Conservation (phyloP, 2,797 vertebrate species). For the Phrynocephalus guinanensis region DNA sequence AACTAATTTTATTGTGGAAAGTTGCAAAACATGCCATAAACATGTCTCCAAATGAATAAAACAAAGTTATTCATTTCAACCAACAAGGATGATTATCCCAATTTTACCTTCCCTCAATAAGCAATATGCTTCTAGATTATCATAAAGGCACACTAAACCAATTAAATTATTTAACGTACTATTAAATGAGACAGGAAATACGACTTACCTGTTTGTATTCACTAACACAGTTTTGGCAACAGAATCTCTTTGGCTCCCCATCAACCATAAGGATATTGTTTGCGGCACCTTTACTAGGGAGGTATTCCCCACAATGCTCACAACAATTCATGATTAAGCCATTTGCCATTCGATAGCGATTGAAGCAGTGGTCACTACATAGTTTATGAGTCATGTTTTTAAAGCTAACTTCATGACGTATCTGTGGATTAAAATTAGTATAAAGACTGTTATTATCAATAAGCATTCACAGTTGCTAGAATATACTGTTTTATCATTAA, state of each 20-base stretch:
- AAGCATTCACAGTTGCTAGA: neutral
- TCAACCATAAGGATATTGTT: constrained; percentile 94
- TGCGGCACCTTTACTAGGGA: constrained; percentile 93
- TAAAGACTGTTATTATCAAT: constrained; percentile 9
- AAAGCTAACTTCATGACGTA: constrained; percentile 99
- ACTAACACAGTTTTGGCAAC: constrained; percentile 95
- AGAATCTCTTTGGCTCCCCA: constrained; percentile 98
- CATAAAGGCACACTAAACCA: neutral
- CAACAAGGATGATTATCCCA: neutral
- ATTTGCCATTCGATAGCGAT: constrained; percentile 96
- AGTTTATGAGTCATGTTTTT: constrained; percentile 99
- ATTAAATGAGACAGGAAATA: constrained; percentile 18
- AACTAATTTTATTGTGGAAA: neutral
- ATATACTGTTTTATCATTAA: neutral
- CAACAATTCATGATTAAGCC: constrained; percentile 99
- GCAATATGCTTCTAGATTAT: neutral
- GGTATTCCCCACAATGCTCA: constrained; percentile 97
- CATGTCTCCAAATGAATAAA: neutral
- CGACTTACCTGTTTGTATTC: constrained; percentile 95
- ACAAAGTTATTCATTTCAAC: neutral
- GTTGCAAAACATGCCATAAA: neutral
- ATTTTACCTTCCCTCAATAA: constrained; percentile 3
- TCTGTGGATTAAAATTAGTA: constrained; percentile 79
- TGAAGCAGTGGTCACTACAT: constrained; percentile 98
- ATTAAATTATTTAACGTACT: neutral